Evolutionary conservation across 2,113 vertebrate genomes (phyloP).

Genomic region (Eleginops maclovinus): DNA sequence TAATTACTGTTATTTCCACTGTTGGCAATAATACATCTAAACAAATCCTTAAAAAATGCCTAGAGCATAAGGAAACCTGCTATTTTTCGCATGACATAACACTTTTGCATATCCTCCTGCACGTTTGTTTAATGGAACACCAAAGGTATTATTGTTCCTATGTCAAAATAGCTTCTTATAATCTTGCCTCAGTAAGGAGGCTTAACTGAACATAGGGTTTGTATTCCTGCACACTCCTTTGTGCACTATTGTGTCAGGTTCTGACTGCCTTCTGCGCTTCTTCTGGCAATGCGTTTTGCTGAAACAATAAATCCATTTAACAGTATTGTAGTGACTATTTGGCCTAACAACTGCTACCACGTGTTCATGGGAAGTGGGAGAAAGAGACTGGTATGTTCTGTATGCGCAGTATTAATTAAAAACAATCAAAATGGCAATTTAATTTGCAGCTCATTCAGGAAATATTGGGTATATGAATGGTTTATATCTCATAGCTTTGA

Average conservation of each 20-base stretch:
- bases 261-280: background rate
- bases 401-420: background rate
- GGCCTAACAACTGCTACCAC: background rate
- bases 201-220: background rate
- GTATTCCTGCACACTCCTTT: background rate
- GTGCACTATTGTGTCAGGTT: background rate
- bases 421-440: background rate
- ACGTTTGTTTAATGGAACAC: background rate
- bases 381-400: background rate
- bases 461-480: background rate
- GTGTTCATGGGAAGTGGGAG: background rate
- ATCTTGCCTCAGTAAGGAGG: background rate
- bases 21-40: constrained; percentile 12
- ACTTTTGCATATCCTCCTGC: background rate
- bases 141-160: background rate
- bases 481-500: background rate
- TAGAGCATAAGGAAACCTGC: background rate
- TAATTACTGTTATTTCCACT: constrained; percentile 11
- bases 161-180: background rate
- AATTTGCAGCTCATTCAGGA: background rate
- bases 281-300: background rate
- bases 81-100: background rate
- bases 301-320: background rate
- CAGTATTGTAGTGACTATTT: background rate
- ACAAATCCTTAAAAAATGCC: constrained; percentile 10